Evolutionary conservation across 2,888 invertebrate species (phyloP), one percentile per base, ranked within the genome.

Genomic region (Steinernema carpocapsae): DNA sequence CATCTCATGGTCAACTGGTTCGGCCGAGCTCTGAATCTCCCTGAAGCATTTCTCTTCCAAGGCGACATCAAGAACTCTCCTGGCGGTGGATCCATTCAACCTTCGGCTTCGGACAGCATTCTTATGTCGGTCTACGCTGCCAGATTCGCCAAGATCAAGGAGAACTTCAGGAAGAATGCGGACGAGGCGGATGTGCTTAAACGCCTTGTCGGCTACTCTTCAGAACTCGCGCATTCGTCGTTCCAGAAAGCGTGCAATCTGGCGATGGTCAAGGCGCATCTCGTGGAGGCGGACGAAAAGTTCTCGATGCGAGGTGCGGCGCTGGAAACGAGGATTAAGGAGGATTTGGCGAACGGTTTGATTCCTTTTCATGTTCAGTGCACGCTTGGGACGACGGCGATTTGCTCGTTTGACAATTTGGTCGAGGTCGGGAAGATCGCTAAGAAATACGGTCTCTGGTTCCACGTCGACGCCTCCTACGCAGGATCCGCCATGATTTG

Each of bases 1-100:
- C 94, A 94, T 59, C 93, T 97, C 22, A 94, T 95, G 0, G 94
- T 95, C 94, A 96, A 97, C 89, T 97, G 97, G 97, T 89, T 97
- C 73, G 81, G 76, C 14, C 19, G 95, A 89, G 93, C 95, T 92
- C 92, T 97, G 52, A 95, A 94, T 0, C 90, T 97, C 26, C 97
- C 97, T 0, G 92, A 94, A 4, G 92, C 92, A 72, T 97, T 97
- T 88, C 91, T 96, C 37, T 76, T 74, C 45, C 71, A 46, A n/a
- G 51, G 71, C 43, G 71, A 77, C 42, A 45, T 74, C 6, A 56
- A 48, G 6, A 51, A 70, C 10, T 74, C 75, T 22, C 46, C 37
- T 1, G 78, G 78, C 29, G 78, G 78, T 1, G 78, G 78, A 26
- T 59, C 26, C n/a, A 72, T 76, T 1, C 87, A 94, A 93, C 94